Conservation (phyloP, 2,797 vertebrate species). For the Enteromius unitaeniatus region DNA sequence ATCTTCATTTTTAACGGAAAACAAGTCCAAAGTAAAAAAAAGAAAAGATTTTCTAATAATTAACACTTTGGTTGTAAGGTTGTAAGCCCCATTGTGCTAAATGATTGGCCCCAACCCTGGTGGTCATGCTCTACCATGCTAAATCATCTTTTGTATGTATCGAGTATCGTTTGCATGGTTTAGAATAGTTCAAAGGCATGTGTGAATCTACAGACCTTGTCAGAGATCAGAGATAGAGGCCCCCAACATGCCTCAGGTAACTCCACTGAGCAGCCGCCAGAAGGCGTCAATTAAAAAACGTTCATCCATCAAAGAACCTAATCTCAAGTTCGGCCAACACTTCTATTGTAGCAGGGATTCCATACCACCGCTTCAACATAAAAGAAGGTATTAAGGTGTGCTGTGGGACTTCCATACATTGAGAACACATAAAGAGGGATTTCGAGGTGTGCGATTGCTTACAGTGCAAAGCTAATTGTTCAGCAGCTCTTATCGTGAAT, state of each 20-base stretch:
- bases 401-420: constrained; percentile 48
- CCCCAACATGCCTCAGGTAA: constrained; percentile 69
- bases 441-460: constrained; percentile 52
- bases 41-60: neutral
- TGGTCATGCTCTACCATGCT: constrained; percentile 35
- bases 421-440: constrained; percentile 49
- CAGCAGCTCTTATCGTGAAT: constrained; percentile 65
- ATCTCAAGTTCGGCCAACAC: constrained; percentile 76
- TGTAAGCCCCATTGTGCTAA: neutral
- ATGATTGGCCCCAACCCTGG: constrained; percentile 15
- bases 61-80: neutral
- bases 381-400: constrained; percentile 62
- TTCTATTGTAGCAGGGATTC: constrained; percentile 75
- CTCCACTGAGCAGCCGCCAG: constrained; percentile 62
- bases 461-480: constrained; percentile 67
- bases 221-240: constrained; percentile 47
- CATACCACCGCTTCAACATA: constrained; percentile 73
- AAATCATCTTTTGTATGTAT: constrained; percentile 25
- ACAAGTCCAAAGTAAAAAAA: neutral
- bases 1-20: neutral
- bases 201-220: constrained; percentile 43
- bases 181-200: constrained; percentile 43
- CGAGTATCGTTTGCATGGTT: constrained; percentile 29
- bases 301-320: constrained; percentile 77
- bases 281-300: constrained; percentile 70